phyloP scores from a whole-genome alignment of 2,888 invertebrate species.

The Leptogaster cylindrica region DNA sequence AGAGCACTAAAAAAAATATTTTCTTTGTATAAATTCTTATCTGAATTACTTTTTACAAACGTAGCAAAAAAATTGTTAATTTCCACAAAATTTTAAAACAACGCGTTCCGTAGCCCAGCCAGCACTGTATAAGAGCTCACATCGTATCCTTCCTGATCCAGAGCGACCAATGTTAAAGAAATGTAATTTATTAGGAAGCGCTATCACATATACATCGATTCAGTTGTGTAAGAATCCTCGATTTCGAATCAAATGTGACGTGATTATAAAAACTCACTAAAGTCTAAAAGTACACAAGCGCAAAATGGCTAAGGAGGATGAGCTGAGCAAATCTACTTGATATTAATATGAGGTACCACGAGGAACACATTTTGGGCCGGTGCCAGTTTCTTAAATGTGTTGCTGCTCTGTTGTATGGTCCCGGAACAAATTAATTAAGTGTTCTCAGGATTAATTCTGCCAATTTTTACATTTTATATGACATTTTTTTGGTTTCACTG shows the following conservation, averaged over 20 bases:
- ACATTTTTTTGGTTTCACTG: background rate
- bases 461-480: no score
- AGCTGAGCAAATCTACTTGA: background rate
- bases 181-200: conserved; percentile 12
- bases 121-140: conserved; percentile 54
- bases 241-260: conserved; percentile 25
- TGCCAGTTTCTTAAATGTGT: conserved; percentile 23
- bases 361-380: conserved; percentile 17
- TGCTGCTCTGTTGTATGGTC: conserved; percentile 7
- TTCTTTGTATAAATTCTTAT: background rate
- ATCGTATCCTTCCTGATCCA: conserved; percentile 32
- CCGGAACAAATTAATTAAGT: conserved; percentile 7
- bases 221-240: conserved; percentile 7
- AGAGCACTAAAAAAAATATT: background rate
- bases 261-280: conserved; percentile 10
- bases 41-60: conserved; percentile 24
- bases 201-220: conserved; percentile 6
- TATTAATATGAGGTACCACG: conserved; percentile 16
- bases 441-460: background rate
- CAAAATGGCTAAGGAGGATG: background rate
- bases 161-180: conserved; percentile 2
- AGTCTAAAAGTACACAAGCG: conserved; percentile 4
- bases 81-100: conserved; percentile 52
- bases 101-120: conserved; percentile 63
- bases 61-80: conserved; percentile 34